A percentile compares a stretch with the other conserved stretches of the same genome.
Evolutionary conservation across 2,113 vertebrate genomes (phyloP).

Genomic region (Pseudolaguvia tuberculata): DNA sequence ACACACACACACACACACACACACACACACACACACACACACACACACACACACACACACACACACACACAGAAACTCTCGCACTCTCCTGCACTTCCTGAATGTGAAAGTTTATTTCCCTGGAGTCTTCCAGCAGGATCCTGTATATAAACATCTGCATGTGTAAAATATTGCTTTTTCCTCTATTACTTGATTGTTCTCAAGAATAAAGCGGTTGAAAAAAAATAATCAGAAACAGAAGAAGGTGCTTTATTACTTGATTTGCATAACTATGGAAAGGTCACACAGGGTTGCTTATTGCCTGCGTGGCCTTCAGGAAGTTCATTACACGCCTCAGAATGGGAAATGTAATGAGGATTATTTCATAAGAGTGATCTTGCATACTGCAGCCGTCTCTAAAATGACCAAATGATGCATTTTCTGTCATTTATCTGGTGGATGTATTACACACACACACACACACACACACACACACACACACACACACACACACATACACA

Average conservation of each 20-base stretch:
- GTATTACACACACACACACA: too few relatives aligned
- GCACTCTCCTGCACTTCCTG: not conserved
- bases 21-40: too few relatives aligned
- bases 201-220: not conserved
- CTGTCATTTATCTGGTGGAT: too few relatives aligned
- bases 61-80: too few relatives aligned
- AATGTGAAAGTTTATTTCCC: not conserved
- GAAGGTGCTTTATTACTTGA: slow-evolving; percentile 1
- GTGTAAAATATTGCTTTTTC: slow-evolving; percentile 7
- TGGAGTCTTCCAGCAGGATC: not conserved
- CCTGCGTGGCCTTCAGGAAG: too few relatives aligned
- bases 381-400: too few relatives aligned
- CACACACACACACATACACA: too few relatives aligned
- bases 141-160: not conserved
- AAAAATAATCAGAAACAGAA: too few relatives aligned
- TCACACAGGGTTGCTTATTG: not conserved
- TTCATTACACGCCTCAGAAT: not conserved
- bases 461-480: too few relatives aligned
- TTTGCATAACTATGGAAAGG: not conserved
- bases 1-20: too few relatives aligned
- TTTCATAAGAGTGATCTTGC: not conserved
- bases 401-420: too few relatives aligned
- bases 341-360: not conserved
- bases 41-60: not conserved
- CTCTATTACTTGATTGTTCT: too few relatives aligned